Evolutionary conservation across 1,140 invertebrate genomes (phyloP).

Genomic region (Pseudomyrmex pallidus): DNA sequence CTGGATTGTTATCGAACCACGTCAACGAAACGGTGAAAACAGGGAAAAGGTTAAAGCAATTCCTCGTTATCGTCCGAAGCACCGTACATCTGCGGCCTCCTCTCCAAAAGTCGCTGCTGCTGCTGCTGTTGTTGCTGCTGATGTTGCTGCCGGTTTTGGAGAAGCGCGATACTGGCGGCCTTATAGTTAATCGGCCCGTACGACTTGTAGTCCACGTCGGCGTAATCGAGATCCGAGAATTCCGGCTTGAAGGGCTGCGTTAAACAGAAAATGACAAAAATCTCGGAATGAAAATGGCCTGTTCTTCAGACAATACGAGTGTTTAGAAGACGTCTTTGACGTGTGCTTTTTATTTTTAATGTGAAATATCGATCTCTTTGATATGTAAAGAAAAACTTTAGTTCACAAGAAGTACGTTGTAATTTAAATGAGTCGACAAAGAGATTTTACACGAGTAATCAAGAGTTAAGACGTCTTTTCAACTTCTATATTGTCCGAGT

Average conservation of each 20-base stretch:
- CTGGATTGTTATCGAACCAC: slow-evolving; percentile 29
- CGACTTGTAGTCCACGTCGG: slow-evolving; percentile 94
- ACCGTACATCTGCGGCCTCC: slow-evolving; percentile 84
- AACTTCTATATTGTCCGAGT: slow-evolving; percentile 29
- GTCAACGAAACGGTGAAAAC: slow-evolving; percentile 7
- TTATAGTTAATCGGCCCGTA: slow-evolving; percentile 97
- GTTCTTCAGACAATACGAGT: slow-evolving; percentile 22
- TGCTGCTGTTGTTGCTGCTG: slow-evolving; percentile 72
- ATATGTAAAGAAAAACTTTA: neutral
- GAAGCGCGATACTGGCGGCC: slow-evolving; percentile 89
- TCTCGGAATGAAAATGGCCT: slow-evolving; percentile 30
- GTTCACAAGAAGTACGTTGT: too few relatives aligned
- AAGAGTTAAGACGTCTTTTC: slow-evolving; percentile 11
- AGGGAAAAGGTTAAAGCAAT: slow-evolving; percentile 77
- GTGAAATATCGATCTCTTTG: neutral
- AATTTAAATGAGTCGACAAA: neutral
- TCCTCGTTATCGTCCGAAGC: slow-evolving; percentile 83
- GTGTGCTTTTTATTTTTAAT: neutral
- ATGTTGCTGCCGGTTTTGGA: slow-evolving; percentile 79
- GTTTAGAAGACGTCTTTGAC: slow-evolving; percentile 7
- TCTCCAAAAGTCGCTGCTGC: slow-evolving; percentile 74
- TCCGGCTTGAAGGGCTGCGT: slow-evolving; percentile 89
- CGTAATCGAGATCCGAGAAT: slow-evolving; percentile 93
- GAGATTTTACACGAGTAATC: neutral
- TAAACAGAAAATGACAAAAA: slow-evolving; percentile 66